phyloP scores from a whole-genome alignment of 2,113 vertebrate species.

The Hypocryptadius cinnamomeus region DNA sequence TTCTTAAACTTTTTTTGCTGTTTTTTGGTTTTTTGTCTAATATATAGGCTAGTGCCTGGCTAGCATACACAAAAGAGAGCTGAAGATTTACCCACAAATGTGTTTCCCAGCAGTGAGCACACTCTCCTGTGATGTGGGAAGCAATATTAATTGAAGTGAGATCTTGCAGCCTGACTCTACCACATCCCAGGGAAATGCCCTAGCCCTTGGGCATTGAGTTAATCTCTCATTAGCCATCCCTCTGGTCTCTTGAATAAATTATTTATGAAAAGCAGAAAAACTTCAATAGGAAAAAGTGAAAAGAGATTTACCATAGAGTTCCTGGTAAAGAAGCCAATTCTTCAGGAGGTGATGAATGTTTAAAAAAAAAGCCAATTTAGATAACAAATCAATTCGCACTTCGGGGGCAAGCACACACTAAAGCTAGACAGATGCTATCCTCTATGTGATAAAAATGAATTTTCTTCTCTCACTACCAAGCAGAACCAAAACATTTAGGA shows the following conservation, averaged over 20 bases:
- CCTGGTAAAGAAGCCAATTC: constrained; percentile 12
- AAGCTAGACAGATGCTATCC: neutral
- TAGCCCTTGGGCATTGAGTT: constrained; percentile 46
- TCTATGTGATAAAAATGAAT: neutral
- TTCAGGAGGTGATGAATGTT: neutral
- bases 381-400: constrained; percentile 14
- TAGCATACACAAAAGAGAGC: neutral
- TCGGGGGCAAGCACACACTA: neutral
- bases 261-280: constrained; percentile 55
- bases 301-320: constrained; percentile 31
- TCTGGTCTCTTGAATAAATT: constrained; percentile 57
- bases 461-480: neutral
- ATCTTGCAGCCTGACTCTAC: constrained; percentile 49
- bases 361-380: neutral
- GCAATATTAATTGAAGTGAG: constrained; percentile 53
- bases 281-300: constrained; percentile 53
- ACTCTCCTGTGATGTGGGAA: constrained; percentile 58
- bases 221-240: constrained; percentile 59
- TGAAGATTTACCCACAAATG: constrained; percentile 14
- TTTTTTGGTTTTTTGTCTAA: neutral
- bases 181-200: constrained; percentile 62
- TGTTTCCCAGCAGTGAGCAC: constrained; percentile 25
- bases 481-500: neutral
- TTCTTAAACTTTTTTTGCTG: neutral
- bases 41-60: neutral